Base-by-base conservation (phyloP, 1,140 invertebrate species). In the Conus betulinus region DNA sequence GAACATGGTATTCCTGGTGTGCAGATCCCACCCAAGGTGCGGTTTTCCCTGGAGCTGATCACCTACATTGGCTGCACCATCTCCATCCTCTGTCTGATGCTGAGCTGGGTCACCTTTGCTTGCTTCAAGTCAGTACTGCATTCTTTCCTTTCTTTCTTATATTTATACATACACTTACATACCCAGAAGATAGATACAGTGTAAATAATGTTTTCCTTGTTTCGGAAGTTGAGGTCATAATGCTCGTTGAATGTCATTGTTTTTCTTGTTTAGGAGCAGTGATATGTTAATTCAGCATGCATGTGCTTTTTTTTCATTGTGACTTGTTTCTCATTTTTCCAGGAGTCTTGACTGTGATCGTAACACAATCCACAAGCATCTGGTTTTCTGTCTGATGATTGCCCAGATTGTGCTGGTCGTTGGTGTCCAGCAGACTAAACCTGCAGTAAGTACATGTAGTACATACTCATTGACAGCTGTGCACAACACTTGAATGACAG, bases 401-500 rank as follows among this genome's bases (percentile, higher is more conserved):
- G 98, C 98, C 57, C 98, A 99, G 96, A 95, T 99, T 85, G 96
- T 99, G 67, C 99, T 99, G 96, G 96, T 99, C 90, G 96, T 97
- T 92, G 99, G 99, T 83, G 98, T 99, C 90, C 97, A 97, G 93
- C 97, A 98, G 95, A 99, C 98, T 20, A 97, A 98, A 94, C 97
- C 97, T 94, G 96, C 97, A 92, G 97, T 95, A 89, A 57, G 71
- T 78, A 52, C 55, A 79, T n/a, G 6, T 20, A 39, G 39, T 39
- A 39, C 39, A 39, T 39, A 39, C 39, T 39, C 39, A 39, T 39
- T 39, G 0, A 39, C 39, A 39, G 39, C 39, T 39, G 39, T 39
- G 39, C 39, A 39, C 39, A 39, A 39, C 39, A 39, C 0, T 39
- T 39, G 39, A 39, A 39, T 39, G 39, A 39, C 39, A 39, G 39